Conservation (phyloP, 1,140 invertebrate species). For the Nautilus pompilius region DNA sequence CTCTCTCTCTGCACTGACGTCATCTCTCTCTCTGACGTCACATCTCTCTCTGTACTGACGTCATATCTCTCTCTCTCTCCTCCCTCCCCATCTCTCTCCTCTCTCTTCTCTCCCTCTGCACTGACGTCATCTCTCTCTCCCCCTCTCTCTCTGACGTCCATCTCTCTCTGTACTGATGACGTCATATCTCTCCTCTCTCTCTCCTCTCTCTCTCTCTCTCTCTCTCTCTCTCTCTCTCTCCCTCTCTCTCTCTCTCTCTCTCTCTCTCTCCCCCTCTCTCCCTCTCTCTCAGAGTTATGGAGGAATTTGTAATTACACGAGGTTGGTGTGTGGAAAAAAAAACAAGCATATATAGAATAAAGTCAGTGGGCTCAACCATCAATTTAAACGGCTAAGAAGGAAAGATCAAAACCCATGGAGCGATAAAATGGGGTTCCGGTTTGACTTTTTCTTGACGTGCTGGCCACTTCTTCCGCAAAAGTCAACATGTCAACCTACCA, state of each 20-base stretch:
- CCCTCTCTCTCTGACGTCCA: not conserved
- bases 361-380: too few relatives aligned
- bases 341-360: too few relatives aligned
- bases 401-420: too few relatives aligned
- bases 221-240: not conserved
- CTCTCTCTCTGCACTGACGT: conserved; percentile 1
- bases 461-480: too few relatives aligned
- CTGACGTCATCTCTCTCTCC: conserved; percentile 2
- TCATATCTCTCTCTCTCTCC: not conserved
- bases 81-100: not conserved
- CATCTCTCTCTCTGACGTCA: not conserved
- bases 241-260: conserved; percentile 1
- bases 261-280: conserved; percentile 5
- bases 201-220: not conserved
- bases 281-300: too few relatives aligned
- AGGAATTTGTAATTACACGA: too few relatives aligned
- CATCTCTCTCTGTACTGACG: not conserved
- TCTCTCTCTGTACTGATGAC: not conserved
- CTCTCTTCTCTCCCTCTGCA: not conserved
- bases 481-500: too few relatives aligned
- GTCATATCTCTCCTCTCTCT: not conserved
- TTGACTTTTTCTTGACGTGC: too few relatives aligned
- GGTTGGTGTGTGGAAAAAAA: too few relatives aligned
- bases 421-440: too few relatives aligned
- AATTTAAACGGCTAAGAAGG: too few relatives aligned